A percentile compares a stretch with the other conserved stretches of the same genome.
Conservation (phyloP, 2,113 vertebrate genomes). For the Chaetodon auriga region DNA sequence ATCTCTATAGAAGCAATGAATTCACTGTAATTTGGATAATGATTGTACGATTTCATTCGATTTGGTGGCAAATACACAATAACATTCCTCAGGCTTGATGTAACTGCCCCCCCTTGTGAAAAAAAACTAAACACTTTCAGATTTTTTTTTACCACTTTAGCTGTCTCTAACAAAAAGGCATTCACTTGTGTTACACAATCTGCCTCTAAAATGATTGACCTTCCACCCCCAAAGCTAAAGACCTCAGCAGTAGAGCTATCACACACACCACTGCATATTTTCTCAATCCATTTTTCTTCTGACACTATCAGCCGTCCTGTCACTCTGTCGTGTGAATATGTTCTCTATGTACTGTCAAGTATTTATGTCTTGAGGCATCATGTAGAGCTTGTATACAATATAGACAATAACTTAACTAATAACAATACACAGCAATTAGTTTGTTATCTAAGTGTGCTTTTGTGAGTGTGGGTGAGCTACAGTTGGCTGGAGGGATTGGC, state of each 20-base stretch:
- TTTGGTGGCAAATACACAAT: constrained; percentile 39
- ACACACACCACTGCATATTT: neutral
- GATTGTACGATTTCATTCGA: constrained; percentile 9
- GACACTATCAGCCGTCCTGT: neutral
- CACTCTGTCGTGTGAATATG: neutral
- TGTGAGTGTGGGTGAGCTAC: constrained; percentile 16
- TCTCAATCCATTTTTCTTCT: neutral
- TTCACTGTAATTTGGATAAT: constrained; percentile 36
- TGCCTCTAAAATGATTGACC: neutral
- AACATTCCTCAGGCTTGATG: constrained; percentile 54
- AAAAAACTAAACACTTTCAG: constrained; percentile 40
- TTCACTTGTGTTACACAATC: constrained; percentile 22
- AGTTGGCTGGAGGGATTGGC: constrained; percentile 65
- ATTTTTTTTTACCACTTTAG: neutral
- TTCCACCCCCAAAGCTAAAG: neutral
- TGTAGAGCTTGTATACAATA: neutral
- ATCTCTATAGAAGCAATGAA: neutral
- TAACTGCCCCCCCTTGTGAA: constrained; percentile 50
- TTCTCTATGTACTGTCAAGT: neutral
- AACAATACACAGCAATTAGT: neutral
- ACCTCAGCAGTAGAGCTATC: neutral
- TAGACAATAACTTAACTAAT: neutral
- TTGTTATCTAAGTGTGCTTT: neutral
- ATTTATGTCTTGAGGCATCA: neutral
- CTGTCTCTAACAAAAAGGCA: neutral